Conservation (phyloP, 2,113 vertebrate species). For the Campylomormyrus numenius region DNA sequence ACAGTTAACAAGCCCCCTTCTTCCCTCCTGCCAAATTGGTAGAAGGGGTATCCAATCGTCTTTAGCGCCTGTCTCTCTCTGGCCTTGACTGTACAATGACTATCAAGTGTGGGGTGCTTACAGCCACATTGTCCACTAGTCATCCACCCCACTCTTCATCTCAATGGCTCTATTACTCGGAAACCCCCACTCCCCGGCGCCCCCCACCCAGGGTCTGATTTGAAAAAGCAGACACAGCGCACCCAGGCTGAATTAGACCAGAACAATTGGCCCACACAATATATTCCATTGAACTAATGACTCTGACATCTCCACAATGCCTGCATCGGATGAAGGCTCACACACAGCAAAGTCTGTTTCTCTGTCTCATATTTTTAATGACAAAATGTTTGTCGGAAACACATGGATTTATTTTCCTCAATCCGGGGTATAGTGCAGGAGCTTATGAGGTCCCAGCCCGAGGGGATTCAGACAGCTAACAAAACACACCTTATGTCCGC, state of each 20-base stretch:
- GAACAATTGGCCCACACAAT: slow-evolving; percentile 69
- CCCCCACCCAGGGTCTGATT: slow-evolving; percentile 52
- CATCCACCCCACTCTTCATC: not conserved
- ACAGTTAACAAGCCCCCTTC: slow-evolving; percentile 2
- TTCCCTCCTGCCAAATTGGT: slow-evolving; percentile 21
- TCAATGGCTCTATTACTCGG: slow-evolving; percentile 28
- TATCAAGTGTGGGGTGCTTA: slow-evolving; percentile 33
- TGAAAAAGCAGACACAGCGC: slow-evolving; percentile 55
- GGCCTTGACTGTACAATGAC: slow-evolving; percentile 26
- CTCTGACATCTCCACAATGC: slow-evolving; percentile 73
- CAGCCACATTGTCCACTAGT: slow-evolving; percentile 30
- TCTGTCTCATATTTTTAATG: slow-evolving; percentile 74
- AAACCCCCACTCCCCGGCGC: slow-evolving; percentile 20
- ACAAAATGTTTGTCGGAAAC: slow-evolving; percentile 81
- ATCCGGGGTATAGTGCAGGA: slow-evolving; percentile 70
- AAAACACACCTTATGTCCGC: slow-evolving; percentile 89
- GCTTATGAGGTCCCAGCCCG: slow-evolving; percentile 80
- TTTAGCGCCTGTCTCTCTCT: not conserved
- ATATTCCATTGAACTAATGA: slow-evolving; percentile 70
- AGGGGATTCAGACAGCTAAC: slow-evolving; percentile 82
- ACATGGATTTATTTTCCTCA: slow-evolving; percentile 77
- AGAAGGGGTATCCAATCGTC: not conserved
- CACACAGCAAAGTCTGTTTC: slow-evolving; percentile 67
- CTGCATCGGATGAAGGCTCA: slow-evolving; percentile 64
- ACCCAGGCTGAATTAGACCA: slow-evolving; percentile 67